A percentile compares a stretch with the other conserved stretches of the same genome.
phyloP scores from a whole-genome alignment of 2,797 vertebrate species.

The Gymnothorax reevesii region DNA sequence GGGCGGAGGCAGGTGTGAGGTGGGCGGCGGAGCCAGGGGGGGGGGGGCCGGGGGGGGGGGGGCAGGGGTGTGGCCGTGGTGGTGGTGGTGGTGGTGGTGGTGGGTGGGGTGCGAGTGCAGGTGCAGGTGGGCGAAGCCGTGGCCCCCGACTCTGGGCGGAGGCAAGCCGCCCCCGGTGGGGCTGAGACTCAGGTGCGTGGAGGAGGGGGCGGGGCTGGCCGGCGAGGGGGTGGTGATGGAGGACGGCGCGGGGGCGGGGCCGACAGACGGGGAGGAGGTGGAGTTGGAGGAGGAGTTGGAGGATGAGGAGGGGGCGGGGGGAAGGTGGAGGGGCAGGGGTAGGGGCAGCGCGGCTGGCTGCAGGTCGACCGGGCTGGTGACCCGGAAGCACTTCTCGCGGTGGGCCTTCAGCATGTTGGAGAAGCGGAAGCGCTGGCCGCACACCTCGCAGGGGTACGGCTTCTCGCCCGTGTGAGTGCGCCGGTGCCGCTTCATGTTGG shows the following conservation, averaged over 20 bases:
- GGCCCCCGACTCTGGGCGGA: conserved; percentile 72
- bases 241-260: conserved; percentile 57
- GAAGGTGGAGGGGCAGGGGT: conserved; percentile 69
- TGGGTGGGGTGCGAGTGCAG: conserved; percentile 83
- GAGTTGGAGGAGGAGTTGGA: conserved; percentile 48
- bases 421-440: conserved; percentile 95
- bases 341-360: conserved; percentile 74
- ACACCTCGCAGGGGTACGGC: conserved; percentile 94
- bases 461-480: conserved; percentile 96
- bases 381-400: conserved; percentile 95
- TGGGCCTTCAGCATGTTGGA: conserved; percentile 99
- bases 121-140: conserved; percentile 87
- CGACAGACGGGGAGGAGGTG: conserved; percentile 45
- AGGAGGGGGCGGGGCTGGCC: conserved; percentile 60
- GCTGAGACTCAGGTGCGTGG: conserved; percentile 75
- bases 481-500: conserved; percentile 97
- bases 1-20: conserved; percentile 87
- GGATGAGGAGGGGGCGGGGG: conserved; percentile 69
- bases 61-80: conserved; percentile 77
- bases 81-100: conserved; percentile 79
- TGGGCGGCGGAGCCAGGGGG: conserved; percentile 82
- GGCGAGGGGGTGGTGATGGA: conserved; percentile 43
- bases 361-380: conserved; percentile 88
- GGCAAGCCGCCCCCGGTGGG: conserved; percentile 69
- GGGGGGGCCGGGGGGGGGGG: conserved; percentile 66